Evolutionary conservation across 2,888 invertebrate species (phyloP).

Genomic region (Nymphalis urticae): DNA sequence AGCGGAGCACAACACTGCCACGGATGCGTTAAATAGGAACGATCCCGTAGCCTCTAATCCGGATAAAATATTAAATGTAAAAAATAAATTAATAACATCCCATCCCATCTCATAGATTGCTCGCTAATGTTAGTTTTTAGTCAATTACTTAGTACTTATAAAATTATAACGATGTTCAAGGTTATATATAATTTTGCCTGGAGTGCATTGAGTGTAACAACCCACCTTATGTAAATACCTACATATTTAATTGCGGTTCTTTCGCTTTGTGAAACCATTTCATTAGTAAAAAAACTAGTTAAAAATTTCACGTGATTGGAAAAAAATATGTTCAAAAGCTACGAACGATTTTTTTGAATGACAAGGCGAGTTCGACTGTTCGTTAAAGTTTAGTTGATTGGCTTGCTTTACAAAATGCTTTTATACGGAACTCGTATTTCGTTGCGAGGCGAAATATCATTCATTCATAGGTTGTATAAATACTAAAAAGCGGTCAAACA

Average conservation of each 20-base stretch:
- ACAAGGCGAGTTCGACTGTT: constrained; percentile 21
- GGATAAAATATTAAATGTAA: no score
- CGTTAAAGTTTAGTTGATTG: constrained; percentile 24
- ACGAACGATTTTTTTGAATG: constrained; percentile 6
- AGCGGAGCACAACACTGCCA: no score
- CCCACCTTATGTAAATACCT: no score
- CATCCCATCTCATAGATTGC: no score
- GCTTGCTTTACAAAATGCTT: constrained; percentile 4
- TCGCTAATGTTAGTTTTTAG: no score
- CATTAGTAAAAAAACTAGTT: background rate
- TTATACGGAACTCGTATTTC: background rate
- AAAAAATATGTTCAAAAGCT: background rate
- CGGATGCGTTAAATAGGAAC: no score
- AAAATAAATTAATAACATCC: no score
- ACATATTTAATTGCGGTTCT: no score
- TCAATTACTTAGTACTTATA: background rate
- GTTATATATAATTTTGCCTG: background rate
- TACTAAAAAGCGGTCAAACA: no score
- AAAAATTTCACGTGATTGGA: background rate
- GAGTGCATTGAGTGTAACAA: background rate
- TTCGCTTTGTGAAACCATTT: constrained; percentile 10
- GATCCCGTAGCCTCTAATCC: no score
- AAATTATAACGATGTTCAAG: background rate
- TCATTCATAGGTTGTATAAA: background rate
- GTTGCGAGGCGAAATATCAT: background rate